phyloP scores from a whole-genome alignment of 2,797 vertebrate species.

The Ctenosaura bakeri region DNA sequence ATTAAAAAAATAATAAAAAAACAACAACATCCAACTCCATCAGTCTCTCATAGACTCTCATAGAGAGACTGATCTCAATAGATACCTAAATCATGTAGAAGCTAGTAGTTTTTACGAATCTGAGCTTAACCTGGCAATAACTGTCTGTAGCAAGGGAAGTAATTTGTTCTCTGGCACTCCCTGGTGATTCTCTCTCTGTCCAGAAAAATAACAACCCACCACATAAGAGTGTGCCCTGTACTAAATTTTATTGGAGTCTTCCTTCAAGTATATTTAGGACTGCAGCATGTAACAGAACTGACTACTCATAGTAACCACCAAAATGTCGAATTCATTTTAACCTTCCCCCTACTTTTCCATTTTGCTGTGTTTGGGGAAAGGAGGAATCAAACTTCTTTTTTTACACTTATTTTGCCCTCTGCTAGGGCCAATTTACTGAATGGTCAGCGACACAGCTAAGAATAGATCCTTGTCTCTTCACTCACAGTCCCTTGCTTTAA shows the following conservation, averaged over 20 bases:
- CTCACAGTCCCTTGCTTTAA: conserved; percentile 55
- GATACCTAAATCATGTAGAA: neutral
- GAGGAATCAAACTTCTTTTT: neutral
- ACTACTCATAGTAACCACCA: neutral
- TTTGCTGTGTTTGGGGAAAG: neutral
- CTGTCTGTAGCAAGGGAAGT: too few relatives aligned
- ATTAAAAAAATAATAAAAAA: too few relatives aligned
- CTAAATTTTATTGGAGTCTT: neutral
- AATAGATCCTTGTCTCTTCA: neutral
- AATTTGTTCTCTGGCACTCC: neutral
- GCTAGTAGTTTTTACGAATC: neutral
- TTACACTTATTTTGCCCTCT: neutral
- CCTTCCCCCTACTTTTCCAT: neutral
- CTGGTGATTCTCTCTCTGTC: neutral
- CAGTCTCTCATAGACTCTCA: neutral
- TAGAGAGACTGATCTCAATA: too few relatives aligned
- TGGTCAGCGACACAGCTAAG: conserved; percentile 10
- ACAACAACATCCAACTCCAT: neutral
- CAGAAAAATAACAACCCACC: neutral
- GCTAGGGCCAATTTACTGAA: neutral
- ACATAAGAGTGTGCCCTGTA: neutral
- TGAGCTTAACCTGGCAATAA: neutral
- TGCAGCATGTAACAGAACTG: neutral
- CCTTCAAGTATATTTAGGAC: neutral
- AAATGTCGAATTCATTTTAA: too few relatives aligned